Base-by-base conservation (phyloP, 2,113 vertebrate species). In the Pterocles orientalis region DNA sequence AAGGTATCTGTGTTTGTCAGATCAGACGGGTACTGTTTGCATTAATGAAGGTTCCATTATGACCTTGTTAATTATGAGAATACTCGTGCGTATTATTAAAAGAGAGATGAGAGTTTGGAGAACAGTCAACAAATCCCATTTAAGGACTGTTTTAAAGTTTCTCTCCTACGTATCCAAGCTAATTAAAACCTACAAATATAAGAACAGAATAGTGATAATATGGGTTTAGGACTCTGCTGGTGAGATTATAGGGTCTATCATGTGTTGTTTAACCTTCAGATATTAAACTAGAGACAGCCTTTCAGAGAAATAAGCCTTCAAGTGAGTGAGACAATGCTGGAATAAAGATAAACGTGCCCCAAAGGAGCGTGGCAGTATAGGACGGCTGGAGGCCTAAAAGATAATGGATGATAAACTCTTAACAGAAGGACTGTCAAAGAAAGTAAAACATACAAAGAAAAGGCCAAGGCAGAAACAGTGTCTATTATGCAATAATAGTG, bases 321-420 rank as follows among this genome's bases (percentile, higher is more conserved):
- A 82, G 54, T 82, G 86, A 94, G 33, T 66, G 33, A 78, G 73
- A 89, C 65, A 95, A 86, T 71, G 54, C 39, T 83, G 36, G 91
- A 97, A 94, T 88, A 89, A 96, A 95, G 94, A 95, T 91, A 92
- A 97, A 73, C 7, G 36, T 70, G 50, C 50, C 92, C 87, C 84
- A 60, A 80, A 96, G 85, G 94, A 85, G 64, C 53, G 56, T 73
- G 80, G 76, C 87, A 95, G 58, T 48, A 57, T 70, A 43, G 5
- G 18, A 94, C 65, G 58, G 41, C 85, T 96, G 58, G 58, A 96
- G 64, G 64, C 60, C 87, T 94, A 82, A 96, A 92, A 95, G 64
- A 72, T 95, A 96, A 92, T 96, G 94, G 97, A 97, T 94, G 86
- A 96, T 94, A 96, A 97, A 92, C 92, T 96, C 78, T 84, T 86